Conservation (phyloP, 2,113 vertebrate genomes). For the Clinocottus analis region DNA sequence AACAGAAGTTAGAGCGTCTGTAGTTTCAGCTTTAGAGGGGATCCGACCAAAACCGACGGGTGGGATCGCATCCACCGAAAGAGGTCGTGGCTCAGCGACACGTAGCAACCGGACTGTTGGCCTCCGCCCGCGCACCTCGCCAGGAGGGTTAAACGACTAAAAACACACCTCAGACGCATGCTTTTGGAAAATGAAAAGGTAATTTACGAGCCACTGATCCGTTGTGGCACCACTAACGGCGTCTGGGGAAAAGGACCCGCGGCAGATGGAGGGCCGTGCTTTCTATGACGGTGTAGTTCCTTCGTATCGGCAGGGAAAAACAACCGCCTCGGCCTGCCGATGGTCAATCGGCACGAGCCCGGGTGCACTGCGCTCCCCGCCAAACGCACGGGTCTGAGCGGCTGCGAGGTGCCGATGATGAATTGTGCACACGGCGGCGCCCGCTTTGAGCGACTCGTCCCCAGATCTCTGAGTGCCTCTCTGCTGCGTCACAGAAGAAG, state of each 20-base stretch:
- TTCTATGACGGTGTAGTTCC: not conserved
- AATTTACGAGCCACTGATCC: not conserved
- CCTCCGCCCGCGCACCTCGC: not conserved
- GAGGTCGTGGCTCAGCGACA: not conserved
- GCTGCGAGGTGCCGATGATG: not conserved
- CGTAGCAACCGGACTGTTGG: not conserved
- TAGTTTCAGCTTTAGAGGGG: not conserved
- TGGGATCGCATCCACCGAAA: not conserved
- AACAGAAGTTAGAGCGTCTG: not conserved
- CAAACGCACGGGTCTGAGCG: not conserved
- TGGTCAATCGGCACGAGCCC: not conserved
- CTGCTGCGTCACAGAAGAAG: slow-evolving; percentile 10
- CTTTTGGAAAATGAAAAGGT: not conserved
- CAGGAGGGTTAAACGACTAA: not conserved
- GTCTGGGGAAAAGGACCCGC: not conserved
- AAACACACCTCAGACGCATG: not conserved
- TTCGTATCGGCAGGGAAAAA: not conserved
- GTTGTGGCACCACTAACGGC: not conserved
- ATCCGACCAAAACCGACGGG: not conserved
- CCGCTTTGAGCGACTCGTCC: slow-evolving; percentile 57
- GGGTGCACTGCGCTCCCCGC: not conserved
- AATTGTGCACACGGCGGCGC: too few species aligned
- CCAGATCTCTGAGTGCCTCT: slow-evolving; percentile 67
- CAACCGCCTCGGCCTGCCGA: not conserved
- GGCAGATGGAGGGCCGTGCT: not conserved